phyloP scores from a whole-genome alignment of 2,888 invertebrate genomes.

The Diarsia mendica region DNA sequence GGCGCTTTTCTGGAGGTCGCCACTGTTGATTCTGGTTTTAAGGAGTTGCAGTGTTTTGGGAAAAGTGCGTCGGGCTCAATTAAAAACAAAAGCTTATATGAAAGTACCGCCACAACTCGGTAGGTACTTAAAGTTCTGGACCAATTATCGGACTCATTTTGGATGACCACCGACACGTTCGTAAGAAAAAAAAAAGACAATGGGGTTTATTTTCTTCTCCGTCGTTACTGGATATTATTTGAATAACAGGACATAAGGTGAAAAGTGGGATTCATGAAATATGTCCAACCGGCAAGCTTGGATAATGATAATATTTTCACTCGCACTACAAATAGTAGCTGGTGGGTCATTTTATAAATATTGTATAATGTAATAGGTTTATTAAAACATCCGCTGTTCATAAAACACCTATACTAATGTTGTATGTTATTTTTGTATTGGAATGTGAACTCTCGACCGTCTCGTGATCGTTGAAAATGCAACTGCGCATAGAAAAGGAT shows the following conservation, averaged over 20 bases:
- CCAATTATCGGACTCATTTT: not conserved
- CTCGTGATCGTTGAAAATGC: not conserved
- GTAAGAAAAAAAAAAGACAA: not conserved
- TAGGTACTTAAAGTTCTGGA: not conserved
- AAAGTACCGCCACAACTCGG: too few species aligned
- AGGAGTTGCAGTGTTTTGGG: too few species aligned
- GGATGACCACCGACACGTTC: not conserved
- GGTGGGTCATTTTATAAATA: slow-evolving; percentile 30
- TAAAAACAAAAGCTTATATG: too few species aligned
- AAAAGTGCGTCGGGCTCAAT: not conserved
- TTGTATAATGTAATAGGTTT: slow-evolving; percentile 12
- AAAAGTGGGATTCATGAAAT: slow-evolving; percentile 22
- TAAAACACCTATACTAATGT: slow-evolving; percentile 7
- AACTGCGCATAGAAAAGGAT: not conserved
- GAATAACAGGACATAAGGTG: slow-evolving; percentile 17
- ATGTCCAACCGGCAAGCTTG: not conserved
- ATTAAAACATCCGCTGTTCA: slow-evolving; percentile 12
- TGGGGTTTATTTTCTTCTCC: not conserved
- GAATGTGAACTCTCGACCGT: not conserved
- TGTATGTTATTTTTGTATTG: not conserved
- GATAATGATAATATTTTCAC: slow-evolving; percentile 39
- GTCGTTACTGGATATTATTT: slow-evolving; percentile 30
- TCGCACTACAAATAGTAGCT: slow-evolving; percentile 8
- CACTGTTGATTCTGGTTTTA: too few species aligned
- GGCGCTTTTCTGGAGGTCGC: too few species aligned